Evolutionary conservation across 2,113 vertebrate species (phyloP).

Genomic region (Emydocephalus ijimae): DNA sequence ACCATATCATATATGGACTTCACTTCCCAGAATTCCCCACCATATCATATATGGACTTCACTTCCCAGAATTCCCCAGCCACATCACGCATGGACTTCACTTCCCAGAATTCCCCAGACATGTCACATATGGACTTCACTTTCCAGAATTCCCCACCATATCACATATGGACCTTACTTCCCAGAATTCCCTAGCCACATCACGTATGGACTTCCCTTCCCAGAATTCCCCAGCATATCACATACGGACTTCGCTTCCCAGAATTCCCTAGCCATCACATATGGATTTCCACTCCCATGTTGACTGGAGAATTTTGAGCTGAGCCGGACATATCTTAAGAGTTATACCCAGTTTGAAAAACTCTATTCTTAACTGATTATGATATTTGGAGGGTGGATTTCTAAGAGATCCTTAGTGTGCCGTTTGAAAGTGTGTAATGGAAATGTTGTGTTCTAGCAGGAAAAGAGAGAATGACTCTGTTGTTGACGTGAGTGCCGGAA

Average conservation of each 20-base stretch:
- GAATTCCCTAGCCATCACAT: background rate
- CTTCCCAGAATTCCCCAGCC: too few relatives aligned
- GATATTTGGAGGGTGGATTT: background rate
- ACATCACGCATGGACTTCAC: accelerated
- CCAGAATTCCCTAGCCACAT: too few relatives aligned
- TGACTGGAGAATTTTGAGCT: background rate
- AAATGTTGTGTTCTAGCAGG: background rate
- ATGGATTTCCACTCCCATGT: background rate
- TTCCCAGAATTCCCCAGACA: background rate
- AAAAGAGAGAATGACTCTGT: background rate
- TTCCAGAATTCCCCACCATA: too few relatives aligned
- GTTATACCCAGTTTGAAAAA: background rate
- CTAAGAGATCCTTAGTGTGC: background rate
- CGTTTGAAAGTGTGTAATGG: background rate
- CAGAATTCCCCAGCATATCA: too few relatives aligned
- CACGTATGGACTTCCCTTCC: too few relatives aligned
- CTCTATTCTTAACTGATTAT: background rate
- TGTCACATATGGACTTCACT: too few relatives aligned
- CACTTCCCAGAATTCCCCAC: too few relatives aligned
- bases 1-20: too few relatives aligned
- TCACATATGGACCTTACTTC: too few relatives aligned
- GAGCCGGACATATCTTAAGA: background rate
- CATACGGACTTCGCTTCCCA: too few relatives aligned
- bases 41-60: accelerated
- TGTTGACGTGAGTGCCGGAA: background rate